Conservation (phyloP, 2,113 vertebrate genomes). For the Aptenodytes forsteri region DNA sequence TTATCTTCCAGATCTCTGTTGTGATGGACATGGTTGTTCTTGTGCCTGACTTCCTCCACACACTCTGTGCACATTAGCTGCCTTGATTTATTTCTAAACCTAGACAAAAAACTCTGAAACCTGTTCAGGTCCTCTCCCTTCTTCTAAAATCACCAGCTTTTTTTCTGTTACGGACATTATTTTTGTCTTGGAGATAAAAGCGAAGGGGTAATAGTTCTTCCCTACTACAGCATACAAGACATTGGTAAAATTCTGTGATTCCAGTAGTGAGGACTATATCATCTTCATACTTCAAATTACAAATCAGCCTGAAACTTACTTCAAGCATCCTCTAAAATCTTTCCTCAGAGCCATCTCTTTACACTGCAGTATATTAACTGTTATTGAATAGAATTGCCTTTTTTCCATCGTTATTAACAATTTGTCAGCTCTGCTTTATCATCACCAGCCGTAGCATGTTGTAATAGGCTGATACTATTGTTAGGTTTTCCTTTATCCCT, state of each 20-base stretch:
- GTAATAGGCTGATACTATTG: neutral
- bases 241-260: neutral
- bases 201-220: neutral
- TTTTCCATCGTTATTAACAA: neutral
- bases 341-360: neutral
- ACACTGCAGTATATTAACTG: neutral
- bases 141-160: neutral
- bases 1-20: neutral
- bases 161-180: neutral
- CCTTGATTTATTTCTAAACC: constrained; percentile 19
- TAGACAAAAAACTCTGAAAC: neutral
- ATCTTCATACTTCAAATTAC: neutral
- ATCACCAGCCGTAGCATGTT: neutral
- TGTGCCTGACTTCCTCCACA: neutral
- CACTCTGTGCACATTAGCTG: neutral
- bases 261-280: neutral
- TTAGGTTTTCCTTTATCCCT: neutral
- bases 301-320: neutral
- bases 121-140: neutral
- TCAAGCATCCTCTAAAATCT: neutral
- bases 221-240: neutral
- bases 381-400: constrained; percentile 6
- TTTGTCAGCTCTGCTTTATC: constrained; percentile 24
- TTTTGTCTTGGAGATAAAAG: neutral
- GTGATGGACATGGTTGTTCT: neutral